A percentile compares a stretch with the other conserved stretches of the same genome.
Conservation (phyloP, 2,888 invertebrate genomes). For the Drosophila anomalata region DNA sequence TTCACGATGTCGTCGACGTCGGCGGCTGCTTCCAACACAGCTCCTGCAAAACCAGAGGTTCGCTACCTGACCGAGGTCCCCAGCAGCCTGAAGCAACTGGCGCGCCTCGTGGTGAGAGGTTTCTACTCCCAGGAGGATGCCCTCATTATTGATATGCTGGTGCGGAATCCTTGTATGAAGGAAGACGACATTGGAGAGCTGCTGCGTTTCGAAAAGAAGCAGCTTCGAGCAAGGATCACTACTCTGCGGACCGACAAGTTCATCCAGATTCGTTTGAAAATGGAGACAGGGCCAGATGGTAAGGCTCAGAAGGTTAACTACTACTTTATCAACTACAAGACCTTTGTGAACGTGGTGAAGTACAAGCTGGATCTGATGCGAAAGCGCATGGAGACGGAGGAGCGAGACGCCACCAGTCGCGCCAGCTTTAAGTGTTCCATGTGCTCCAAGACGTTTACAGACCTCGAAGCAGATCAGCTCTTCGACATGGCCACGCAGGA, state of each 20-base stretch:
- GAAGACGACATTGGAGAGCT: constrained; percentile 96
- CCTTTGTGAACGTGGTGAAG: constrained; percentile 98
- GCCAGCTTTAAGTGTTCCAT: constrained; percentile 97
- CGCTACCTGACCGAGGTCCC: constrained; percentile 95
- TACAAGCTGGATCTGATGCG: constrained; percentile 98
- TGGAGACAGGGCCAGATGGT: constrained; percentile 97
- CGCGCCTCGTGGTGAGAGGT: constrained; percentile 94
- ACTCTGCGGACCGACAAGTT: constrained; percentile 96
- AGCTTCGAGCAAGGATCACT: constrained; percentile 94
- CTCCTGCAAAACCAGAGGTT: constrained; percentile 87
- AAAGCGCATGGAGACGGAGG: constrained; percentile 97
- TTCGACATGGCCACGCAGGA: constrained; percentile 93
- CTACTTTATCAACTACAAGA: constrained; percentile 98
- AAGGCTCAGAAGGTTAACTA: constrained; percentile 98
- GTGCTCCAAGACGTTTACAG: constrained; percentile 97
- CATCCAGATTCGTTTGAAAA: constrained; percentile 94
- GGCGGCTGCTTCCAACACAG: constrained; percentile 63
- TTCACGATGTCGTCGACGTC: constrained; percentile 64
- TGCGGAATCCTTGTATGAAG: constrained; percentile 96
- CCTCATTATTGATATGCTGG: constrained; percentile 97
- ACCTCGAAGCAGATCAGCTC: constrained; percentile 96
- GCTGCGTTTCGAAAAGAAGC: constrained; percentile 96
- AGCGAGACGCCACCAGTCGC: constrained; percentile 96
- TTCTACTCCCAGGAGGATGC: constrained; percentile 98
- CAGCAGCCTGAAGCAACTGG: constrained; percentile 95